These are phyloP conservation scores for Smittia aterrima DNA, from an alignment of 2,888 invertebrate species.

Conservation along the genomic window DNA sequence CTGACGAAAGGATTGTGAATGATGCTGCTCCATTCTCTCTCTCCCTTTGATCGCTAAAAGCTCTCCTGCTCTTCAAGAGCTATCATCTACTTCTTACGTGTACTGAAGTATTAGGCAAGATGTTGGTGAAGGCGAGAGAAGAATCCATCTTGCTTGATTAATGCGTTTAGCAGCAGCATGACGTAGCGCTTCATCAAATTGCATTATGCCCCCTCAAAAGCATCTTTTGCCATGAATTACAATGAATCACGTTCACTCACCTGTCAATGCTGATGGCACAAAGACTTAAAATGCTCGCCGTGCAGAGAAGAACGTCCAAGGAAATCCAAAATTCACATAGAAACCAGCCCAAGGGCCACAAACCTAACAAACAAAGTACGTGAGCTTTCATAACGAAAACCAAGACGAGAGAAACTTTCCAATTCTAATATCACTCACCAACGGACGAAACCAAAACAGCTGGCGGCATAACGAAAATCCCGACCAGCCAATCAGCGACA, in stretches of 20 bases:
- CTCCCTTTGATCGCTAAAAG: no score
- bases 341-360: slow-evolving; percentile 87
- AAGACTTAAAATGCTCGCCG: slow-evolving; percentile 87
- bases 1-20: no score
- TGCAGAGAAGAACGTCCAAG: slow-evolving; percentile 86
- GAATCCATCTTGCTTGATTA: no score
- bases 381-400: background rate
- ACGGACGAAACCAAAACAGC: slow-evolving; percentile 79
- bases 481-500: slow-evolving; percentile 88
- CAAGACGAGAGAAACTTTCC: background rate
- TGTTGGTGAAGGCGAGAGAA: no score
- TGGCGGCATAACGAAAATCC: slow-evolving; percentile 92
- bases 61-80: no score
- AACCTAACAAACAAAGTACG: slow-evolving; percentile 57
- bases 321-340: slow-evolving; percentile 91
- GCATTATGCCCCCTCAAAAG: no score
- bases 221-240: no score
- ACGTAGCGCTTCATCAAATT: no score
- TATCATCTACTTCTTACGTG: no score
- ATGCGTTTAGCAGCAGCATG: no score
- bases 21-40: no score
- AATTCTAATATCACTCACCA: slow-evolving; percentile 57
- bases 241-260: slow-evolving; percentile 48
- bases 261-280: slow-evolving; percentile 89
- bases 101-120: no score